Evolutionary conservation across 2,113 vertebrate species (phyloP).

Genomic region (Probosciger aterrimus): DNA sequence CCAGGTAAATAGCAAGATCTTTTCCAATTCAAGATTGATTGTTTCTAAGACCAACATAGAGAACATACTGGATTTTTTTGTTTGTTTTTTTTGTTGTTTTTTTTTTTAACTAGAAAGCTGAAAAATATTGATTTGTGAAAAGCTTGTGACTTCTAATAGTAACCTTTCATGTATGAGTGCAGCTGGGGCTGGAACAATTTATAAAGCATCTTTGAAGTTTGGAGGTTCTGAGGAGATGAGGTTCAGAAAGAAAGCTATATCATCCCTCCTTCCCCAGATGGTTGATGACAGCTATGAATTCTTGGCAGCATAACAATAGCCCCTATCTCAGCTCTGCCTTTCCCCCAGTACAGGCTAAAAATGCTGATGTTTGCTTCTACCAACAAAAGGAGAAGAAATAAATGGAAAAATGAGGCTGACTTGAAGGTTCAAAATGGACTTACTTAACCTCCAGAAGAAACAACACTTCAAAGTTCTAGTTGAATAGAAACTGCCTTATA

Average conservation of each 20-base stretch:
- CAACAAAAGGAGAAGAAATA: not conserved
- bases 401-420: not conserved
- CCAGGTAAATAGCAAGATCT: not conserved
- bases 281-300: not conserved
- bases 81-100: not conserved
- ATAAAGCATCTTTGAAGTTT: not conserved
- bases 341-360: not conserved
- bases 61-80: not conserved
- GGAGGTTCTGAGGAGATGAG: not conserved
- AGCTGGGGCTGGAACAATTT: not conserved
- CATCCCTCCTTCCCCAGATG: rapidly evolving
- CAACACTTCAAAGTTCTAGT: not conserved
- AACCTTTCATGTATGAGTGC: not conserved
- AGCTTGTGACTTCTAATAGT: not conserved
- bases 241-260: not conserved
- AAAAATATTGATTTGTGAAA: not conserved
- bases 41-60: not conserved
- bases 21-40: not conserved
- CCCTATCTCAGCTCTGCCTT: not conserved
- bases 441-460: not conserved
- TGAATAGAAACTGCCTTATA: not conserved
- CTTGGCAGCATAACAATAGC: not conserved
- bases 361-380: not conserved
- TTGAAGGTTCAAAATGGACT: not conserved
- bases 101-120: not conserved